These are phyloP conservation scores for Melanostigma gelatinosum DNA, from an alignment of 2,113 vertebrate genomes.

Conservation along the genomic window DNA sequence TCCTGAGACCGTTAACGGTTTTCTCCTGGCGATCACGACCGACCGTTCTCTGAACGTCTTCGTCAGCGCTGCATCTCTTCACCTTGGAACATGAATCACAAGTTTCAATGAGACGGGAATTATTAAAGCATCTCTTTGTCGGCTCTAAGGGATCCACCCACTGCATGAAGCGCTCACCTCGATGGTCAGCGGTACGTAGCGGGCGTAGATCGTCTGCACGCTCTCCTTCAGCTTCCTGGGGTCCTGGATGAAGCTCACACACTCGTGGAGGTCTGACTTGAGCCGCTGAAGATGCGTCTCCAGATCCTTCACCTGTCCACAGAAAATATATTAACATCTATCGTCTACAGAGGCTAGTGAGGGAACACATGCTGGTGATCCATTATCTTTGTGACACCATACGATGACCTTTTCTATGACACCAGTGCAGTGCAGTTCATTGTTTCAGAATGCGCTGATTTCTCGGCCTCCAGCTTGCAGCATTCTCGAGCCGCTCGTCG, in stretches of 20 bases:
- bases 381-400: too few relatives aligned
- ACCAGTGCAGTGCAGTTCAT: too few relatives aligned
- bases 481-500: too few relatives aligned
- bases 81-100: slow-evolving; percentile 77
- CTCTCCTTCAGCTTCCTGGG: slow-evolving; percentile 87
- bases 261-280: slow-evolving; percentile 89
- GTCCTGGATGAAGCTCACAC: slow-evolving; percentile 88
- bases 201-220: slow-evolving; percentile 82
- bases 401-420: too few relatives aligned
- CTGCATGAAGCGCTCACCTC: slow-evolving; percentile 80
- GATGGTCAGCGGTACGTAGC: slow-evolving; percentile 84
- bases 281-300: slow-evolving; percentile 85
- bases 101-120: background rate
- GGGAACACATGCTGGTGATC: too few relatives aligned
- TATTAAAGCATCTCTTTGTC: background rate
- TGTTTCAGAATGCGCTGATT: too few relatives aligned
- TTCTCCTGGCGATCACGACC: slow-evolving; percentile 82
- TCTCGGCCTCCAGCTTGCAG: too few relatives aligned
- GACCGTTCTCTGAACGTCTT: slow-evolving; percentile 83
- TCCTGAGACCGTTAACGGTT: slow-evolving; percentile 86
- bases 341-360: background rate
- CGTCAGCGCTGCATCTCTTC: slow-evolving; percentile 81
- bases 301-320: slow-evolving; percentile 83
- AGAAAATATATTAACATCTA: slow-evolving; percentile 4
- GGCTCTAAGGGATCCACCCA: background rate